These are phyloP conservation scores for Hypanus sabinus DNA, from an alignment of 2,113 vertebrate genomes.

Conservation along the genomic window DNA sequence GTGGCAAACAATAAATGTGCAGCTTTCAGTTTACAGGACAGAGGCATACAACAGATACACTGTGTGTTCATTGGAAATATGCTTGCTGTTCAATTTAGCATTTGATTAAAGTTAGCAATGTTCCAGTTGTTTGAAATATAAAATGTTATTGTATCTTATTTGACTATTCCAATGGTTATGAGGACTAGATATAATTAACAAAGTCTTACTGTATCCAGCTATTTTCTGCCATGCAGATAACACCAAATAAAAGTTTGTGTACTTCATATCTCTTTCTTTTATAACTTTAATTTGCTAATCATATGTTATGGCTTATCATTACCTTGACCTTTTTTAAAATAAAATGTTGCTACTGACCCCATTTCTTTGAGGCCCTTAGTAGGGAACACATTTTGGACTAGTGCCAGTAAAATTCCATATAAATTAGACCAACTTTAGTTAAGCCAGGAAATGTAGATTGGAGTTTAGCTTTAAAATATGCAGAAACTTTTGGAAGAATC, in stretches of 20 bases:
- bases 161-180: neutral
- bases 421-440: conserved; percentile 29
- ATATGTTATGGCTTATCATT: neutral
- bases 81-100: neutral
- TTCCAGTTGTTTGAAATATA: neutral
- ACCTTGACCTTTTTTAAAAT: neutral
- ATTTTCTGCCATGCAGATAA: neutral
- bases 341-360: neutral
- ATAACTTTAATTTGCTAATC: neutral
- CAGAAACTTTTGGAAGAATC: conserved; percentile 22
- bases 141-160: neutral
- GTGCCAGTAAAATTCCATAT: conserved; percentile 33
- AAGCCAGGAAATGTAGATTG: conserved; percentile 13
- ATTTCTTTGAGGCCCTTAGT: conserved; percentile 22
- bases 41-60: neutral
- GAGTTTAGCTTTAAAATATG: conserved; percentile 35
- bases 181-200: neutral
- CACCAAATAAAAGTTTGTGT: neutral
- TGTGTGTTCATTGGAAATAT: neutral
- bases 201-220: neutral
- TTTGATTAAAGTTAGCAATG: neutral
- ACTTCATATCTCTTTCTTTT: neutral
- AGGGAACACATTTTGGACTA: conserved; percentile 6
- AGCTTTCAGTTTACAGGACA: neutral
- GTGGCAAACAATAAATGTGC: neutral